Conservation (phyloP, 2,113 vertebrate species). For the Melozone crissalis region DNA sequence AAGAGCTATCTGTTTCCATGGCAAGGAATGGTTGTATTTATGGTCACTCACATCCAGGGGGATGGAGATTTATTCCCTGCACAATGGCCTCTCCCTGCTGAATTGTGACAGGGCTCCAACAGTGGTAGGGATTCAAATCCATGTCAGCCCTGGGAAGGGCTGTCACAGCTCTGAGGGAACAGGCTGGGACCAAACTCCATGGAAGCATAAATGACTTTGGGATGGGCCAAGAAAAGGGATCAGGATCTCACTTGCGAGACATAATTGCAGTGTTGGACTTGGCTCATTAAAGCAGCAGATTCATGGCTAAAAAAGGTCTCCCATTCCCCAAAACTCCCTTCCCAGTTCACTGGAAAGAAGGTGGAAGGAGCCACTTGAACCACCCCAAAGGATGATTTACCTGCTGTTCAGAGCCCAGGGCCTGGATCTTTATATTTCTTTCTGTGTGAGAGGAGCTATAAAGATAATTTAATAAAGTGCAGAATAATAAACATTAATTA, state of each 20-base stretch:
- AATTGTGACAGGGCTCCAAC: not conserved
- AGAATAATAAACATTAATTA: not conserved
- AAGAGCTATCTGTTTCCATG: constrained; percentile 33
- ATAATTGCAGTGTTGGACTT: not conserved
- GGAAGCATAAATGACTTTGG: not conserved
- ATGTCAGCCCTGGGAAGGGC: accelerated
- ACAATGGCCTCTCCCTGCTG: not conserved
- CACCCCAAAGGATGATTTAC: not conserved
- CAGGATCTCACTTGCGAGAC: not conserved
- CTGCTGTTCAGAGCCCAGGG: not conserved
- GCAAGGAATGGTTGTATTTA: not conserved
- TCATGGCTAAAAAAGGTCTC: not conserved
- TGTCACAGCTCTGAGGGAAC: not conserved
- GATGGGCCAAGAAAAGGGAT: not conserved
- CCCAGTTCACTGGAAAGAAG: not conserved
- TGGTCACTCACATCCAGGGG: not conserved
- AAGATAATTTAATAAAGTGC: not conserved
- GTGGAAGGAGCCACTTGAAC: not conserved
- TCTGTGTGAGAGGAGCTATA: not conserved
- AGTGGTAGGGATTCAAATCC: not conserved
- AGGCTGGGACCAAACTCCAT: not conserved
- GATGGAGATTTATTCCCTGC: not conserved
- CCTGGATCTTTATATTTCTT: not conserved
- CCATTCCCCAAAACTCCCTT: not conserved
- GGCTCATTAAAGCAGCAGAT: not conserved